Base-by-base conservation (phyloP, 2,888 invertebrate species). In the Troilus luridus region DNA sequence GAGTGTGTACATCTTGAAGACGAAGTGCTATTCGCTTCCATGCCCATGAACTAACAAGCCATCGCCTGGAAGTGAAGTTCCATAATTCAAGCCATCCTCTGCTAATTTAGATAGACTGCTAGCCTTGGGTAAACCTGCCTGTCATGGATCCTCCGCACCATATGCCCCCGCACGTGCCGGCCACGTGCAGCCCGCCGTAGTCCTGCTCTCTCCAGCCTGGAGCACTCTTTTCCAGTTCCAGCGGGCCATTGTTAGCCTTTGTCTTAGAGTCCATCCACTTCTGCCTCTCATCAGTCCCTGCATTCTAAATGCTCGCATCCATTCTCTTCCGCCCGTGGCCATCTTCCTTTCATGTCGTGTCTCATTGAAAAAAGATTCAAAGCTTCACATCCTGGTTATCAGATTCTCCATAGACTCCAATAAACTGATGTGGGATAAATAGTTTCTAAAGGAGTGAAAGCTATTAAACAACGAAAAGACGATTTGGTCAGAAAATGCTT, bases 231-330 rank as follows among this genome's bases (percentile, higher is more conserved):
- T 77, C 85, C 56, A 58, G 56, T 11, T 58, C 85, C 85, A 58
- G 85, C 56, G 5, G 56, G 8, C 85, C 85, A 85, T 85, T 85
- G 85, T 85, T 12, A 85, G n/a, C n/a, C 41, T 85, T 85, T 85
- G 85, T 85, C 85, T 85, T 85, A 85, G n/a, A 11, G 56, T 54
- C 81, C 54, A 85, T 85, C 81, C 81, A 85, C 81, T 85, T 56
- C 81, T 85, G 21, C 12, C 21, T 85, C 81, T 85, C 85, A 58
- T 85, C 85, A 85, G 54, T 6, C 17, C 12, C 3, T 85, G 85
- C 85, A 85, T 85, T 3, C 85, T 85, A 85, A 85, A 85, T 85
- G 56, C 56, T n/a, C n/a, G n/a, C 12, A n/a, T 41, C 85, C 72
- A 77, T 17, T 77, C 72, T 77, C 27, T 41, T 41, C 7, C 41